Base-by-base conservation (phyloP, 1,140 invertebrate species). In the Brachionus manjavacas region DNA sequence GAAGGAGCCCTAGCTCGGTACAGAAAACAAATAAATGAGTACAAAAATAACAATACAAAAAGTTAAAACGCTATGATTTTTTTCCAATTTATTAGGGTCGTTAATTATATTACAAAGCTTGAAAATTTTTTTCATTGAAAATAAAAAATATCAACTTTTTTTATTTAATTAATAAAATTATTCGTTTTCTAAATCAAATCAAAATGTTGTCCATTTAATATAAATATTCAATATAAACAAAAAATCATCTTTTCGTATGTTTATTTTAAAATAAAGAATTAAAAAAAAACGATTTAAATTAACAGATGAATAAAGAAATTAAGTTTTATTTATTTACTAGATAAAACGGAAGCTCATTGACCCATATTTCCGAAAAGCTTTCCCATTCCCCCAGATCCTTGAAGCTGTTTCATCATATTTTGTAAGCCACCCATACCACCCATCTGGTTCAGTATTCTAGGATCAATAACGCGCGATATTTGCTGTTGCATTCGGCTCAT, bases 381-480 rank as follows among this genome's bases (percentile, higher is more conserved):
- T 11, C 85, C 85, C 16, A 84, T 31, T 55, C 81, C 84, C 0
- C 84, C 81, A 49, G 43, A 80, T 35, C 85, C 83, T 89, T 98
- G 96, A 86, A 99, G 91, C 89, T 99, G 97, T 86, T 94, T 92
- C 96, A 99, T 98, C 94, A 99, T 98, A 88, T 94, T 98, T 88
- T 99, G 96, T 3, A 99, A 90, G 9, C 97, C 97, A 68, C 93
- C 92, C 92, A 98, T 96, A 39, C 98, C 98, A 86, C 94, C 94
- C 93, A 95, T 95, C 91, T 96, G 94, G 87, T 98, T 96, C 55
- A 99, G 91, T 81, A 99, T 95, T 86, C 96, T 91, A 0, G 98
- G 97, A 91, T 99, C 97, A 94, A 99, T 99, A 96, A 99, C 98
- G 89, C 96, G 97, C 4, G 97, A 96, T 96, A 99, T 99, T 91